Evolutionary conservation across 2,113 vertebrate species (phyloP).

Genomic region (Chloropsis cyanopogon): DNA sequence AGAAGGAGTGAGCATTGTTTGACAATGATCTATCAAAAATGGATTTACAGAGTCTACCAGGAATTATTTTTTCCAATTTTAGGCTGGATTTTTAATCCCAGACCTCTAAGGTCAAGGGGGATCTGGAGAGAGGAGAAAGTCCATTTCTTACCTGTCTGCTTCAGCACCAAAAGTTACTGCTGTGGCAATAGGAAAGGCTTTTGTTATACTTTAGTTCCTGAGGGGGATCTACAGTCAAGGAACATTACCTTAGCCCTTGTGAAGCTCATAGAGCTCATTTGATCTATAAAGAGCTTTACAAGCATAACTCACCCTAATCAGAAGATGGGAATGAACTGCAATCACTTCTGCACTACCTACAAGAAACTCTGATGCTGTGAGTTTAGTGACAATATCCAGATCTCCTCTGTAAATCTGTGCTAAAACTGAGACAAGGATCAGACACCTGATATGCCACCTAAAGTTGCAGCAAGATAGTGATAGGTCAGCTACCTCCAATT

Average conservation of each 20-base stretch:
- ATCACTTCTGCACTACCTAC: neutral
- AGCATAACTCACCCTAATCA: neutral
- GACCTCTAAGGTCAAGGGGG: neutral
- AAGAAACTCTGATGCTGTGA: neutral
- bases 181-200: neutral
- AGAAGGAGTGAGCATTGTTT: fast-evolving
- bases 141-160: neutral
- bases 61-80: neutral
- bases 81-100: neutral
- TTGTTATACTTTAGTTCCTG: neutral
- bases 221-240: neutral
- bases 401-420: neutral
- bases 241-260: neutral
- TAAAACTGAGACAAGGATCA: neutral
- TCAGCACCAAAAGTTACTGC: neutral
- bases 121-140: neutral
- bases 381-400: neutral
- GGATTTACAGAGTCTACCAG: neutral
- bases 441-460: neutral
- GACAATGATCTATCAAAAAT: neutral
- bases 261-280: neutral
- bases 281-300: neutral
- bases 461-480: neutral
- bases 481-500: neutral
- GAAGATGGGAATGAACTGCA: neutral